phyloP scores from a whole-genome alignment of 2,888 invertebrate species.

The Acanthopleura granulata region DNA sequence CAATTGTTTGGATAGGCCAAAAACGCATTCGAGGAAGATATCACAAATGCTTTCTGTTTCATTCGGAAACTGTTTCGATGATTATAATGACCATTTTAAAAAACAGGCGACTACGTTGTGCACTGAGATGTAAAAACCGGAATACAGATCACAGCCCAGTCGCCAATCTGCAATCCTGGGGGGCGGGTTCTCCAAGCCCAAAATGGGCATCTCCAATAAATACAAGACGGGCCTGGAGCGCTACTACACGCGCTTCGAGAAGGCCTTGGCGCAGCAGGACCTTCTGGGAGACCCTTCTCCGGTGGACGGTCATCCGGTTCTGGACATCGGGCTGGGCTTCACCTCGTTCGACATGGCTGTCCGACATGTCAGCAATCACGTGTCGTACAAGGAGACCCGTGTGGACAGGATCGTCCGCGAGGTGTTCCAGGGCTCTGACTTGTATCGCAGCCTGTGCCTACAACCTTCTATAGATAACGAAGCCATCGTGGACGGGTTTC shows the following conservation, averaged over 20 bases:
- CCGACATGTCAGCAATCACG: background rate
- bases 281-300: background rate
- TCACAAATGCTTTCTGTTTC: too few species aligned
- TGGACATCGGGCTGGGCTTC: background rate
- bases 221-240: background rate
- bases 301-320: conserved; percentile 1
- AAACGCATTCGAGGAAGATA: too few species aligned
- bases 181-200: background rate
- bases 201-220: background rate
- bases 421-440: background rate
- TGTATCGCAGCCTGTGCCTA: background rate
- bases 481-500: conserved; percentile 11
- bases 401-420: conserved; percentile 3
- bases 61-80: too few species aligned
- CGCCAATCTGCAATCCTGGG: background rate
- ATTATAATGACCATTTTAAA: too few species aligned
- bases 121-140: too few species aligned
- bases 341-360: background rate
- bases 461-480: background rate
- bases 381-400: background rate
- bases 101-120: too few species aligned
- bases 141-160: too few species aligned
- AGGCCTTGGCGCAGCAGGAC: background rate
- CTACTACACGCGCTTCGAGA: conserved; percentile 8
- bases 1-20: too few species aligned